Base-by-base conservation (phyloP, 2,888 invertebrate genomes). In the Sussaba pulchella region DNA sequence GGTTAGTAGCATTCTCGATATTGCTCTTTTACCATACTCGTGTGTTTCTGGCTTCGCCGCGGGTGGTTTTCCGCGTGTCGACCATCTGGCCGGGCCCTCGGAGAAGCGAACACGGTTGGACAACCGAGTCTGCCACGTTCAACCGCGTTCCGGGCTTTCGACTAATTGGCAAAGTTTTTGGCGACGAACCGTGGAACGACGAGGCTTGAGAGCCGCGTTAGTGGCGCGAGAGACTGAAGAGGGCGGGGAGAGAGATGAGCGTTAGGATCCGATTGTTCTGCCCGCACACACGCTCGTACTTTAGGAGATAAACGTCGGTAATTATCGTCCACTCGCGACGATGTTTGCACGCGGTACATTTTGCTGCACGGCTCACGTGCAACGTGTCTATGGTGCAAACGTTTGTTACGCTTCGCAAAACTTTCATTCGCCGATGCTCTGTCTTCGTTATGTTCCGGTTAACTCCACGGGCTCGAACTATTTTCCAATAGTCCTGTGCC, bases 141-240 rank as follows among this genome's bases (percentile, higher is more conserved):
- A 41, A 41, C 66, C 39, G 59, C 50, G 19, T 47, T 54, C 72
- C 64, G 75, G 75, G 78, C 73, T 83, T 85, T 77, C 81, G 83
- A 84, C 84, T 87, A 86, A 87, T 87, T 87, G 87, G 85, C 78
- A 86, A 87, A 86, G 82, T 87, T 86, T 85, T 79, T 52, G 26
- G 72, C n/a, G 31, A 77, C 54, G 50, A 41, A 41, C 14, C 45
- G 26, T 4, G 14, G 36, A n/a, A 63, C 61, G 41, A 14, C 21
- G 10, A 1, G 12, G 24, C 9, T n/a, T 2, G n/a, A 63, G 21
- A 43, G 47, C 31, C 31, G 31, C n/a, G n/a, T n/a, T n/a, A n/a
- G n/a, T n/a, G n/a, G n/a, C n/a, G n/a, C n/a, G n/a, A n/a, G 70
- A 45, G 45, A 10, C 9, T 1, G 21, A 31, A 3, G 12, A 1